A percentile compares a stretch with the other conserved stretches of the same genome.
Conservation (phyloP, 1,140 invertebrate genomes). For the Caenorhabditis inopinata region DNA sequence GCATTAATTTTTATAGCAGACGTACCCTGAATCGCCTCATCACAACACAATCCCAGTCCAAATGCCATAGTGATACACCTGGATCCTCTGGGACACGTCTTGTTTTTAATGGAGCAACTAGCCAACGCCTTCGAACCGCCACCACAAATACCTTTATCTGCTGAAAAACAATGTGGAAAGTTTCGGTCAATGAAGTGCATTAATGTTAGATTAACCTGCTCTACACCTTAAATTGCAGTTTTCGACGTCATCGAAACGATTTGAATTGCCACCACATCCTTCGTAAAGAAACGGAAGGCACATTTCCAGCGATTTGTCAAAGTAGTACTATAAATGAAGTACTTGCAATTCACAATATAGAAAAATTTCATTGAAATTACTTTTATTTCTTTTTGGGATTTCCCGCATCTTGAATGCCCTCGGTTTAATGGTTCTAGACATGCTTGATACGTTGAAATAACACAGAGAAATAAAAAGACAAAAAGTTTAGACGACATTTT, state of each 20-base stretch:
- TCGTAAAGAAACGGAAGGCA: conserved; percentile 8
- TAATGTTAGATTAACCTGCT: not conserved
- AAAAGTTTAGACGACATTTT: not conserved
- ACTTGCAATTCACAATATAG: too few species aligned
- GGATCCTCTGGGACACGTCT: conserved; percentile 8
- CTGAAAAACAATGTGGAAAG: not conserved
- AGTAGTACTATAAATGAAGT: not conserved
- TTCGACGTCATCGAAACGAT: not conserved
- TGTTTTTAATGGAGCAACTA: not conserved
- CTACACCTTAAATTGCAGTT: not conserved
- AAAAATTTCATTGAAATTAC: too few species aligned
- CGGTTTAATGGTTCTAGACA: not conserved
- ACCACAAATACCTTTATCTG: conserved; percentile 18
- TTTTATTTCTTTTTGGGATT: not conserved
- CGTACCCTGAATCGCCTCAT: not conserved
- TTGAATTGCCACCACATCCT: conserved; percentile 4
- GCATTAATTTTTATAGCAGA: not conserved
- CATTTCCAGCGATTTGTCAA: conserved; percentile 8
- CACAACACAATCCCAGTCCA: conserved; percentile 7
- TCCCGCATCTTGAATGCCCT: not conserved
- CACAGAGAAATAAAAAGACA: not conserved
- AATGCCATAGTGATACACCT: conserved; percentile 16
- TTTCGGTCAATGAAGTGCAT: too few species aligned
- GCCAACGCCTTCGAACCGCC: not conserved
- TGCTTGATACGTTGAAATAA: not conserved